Evolutionary conservation across 2,113 vertebrate species (phyloP).

Genomic region (Poeciliopsis prolifica): DNA sequence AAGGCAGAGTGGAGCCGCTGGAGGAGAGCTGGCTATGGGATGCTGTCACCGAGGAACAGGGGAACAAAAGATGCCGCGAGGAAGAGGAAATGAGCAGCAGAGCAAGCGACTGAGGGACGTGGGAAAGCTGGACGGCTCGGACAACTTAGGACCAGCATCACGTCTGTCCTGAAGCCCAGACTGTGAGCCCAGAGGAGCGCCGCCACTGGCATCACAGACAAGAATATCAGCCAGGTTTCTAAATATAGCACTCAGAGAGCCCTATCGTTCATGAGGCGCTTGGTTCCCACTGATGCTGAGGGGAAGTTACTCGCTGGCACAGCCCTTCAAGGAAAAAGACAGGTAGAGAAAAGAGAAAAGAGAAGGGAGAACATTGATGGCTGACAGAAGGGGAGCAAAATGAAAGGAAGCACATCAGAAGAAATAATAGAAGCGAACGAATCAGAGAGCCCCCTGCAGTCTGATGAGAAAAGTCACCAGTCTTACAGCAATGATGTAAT

Average conservation of each 20-base stretch:
- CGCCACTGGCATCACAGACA: slow-evolving; percentile 50
- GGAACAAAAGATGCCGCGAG: not conserved
- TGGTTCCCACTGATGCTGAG: slow-evolving; percentile 54
- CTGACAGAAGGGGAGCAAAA: slow-evolving; percentile 11
- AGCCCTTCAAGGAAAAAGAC: slow-evolving; percentile 33
- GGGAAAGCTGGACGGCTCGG: no score
- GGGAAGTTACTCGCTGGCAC: slow-evolving; percentile 52
- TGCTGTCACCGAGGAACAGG: not conserved
- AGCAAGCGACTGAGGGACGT: no score
- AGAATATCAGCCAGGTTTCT: slow-evolving; percentile 70
- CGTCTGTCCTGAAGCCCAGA: slow-evolving; percentile 41
- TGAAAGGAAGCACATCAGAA: slow-evolving; percentile 9
- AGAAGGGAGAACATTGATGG: slow-evolving; percentile 2
- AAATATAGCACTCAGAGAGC: slow-evolving; percentile 72
- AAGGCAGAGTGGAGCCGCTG: slow-evolving; percentile 47
- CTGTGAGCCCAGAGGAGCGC: slow-evolving; percentile 54
- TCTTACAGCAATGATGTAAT: slow-evolving; percentile 72
- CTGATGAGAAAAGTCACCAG: slow-evolving; percentile 51
- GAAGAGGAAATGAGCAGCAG: not conserved
- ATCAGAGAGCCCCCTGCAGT: slow-evolving; percentile 58
- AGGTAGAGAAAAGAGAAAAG: slow-evolving; percentile 8
- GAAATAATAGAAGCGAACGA: slow-evolving; percentile 24
- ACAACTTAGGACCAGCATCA: slow-evolving; percentile 41
- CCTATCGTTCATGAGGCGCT: slow-evolving; percentile 57
- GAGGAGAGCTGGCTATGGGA: slow-evolving; percentile 22